These are phyloP conservation scores for Griposia aprilina DNA, from an alignment of 2,888 invertebrate genomes.

Conservation along the genomic window DNA sequence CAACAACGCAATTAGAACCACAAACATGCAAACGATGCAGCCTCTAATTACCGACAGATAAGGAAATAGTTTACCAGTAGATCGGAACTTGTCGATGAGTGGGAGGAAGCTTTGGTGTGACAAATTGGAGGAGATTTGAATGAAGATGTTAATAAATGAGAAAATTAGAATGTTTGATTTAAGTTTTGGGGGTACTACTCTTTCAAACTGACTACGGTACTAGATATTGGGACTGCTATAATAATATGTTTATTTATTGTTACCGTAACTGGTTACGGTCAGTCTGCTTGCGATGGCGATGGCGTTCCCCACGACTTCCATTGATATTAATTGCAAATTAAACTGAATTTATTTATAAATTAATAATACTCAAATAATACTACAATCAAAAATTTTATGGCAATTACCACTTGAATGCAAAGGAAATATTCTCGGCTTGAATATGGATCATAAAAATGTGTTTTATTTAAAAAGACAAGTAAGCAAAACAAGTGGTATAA, in stretches of 20 bases:
- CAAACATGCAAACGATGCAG: conserved; percentile 55
- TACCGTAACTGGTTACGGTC: not conserved
- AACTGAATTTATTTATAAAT: not conserved
- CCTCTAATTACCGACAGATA: conserved; percentile 57
- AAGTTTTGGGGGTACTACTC: not conserved
- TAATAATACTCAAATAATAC: not conserved
- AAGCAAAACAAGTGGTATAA: no score
- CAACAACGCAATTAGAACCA: conserved; percentile 59
- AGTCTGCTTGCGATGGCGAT: not conserved
- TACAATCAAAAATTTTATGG: not conserved
- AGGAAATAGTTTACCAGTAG: conserved; percentile 53
- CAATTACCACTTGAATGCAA: not conserved
- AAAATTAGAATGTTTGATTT: not conserved
- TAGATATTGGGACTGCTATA: not conserved
- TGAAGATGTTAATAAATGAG: not conserved
- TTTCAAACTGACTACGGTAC: not conserved
- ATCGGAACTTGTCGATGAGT: conserved; percentile 15
- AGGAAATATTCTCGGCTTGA: no score
- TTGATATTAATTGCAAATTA: no score
- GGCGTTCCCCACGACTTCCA: not conserved
- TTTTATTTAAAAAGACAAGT: no score
- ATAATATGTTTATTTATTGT: not conserved
- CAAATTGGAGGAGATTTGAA: not conserved
- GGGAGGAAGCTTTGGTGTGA: not conserved
- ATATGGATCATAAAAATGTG: no score